A percentile compares a stretch with the other conserved stretches of the same genome.
phyloP scores from a whole-genome alignment of 2,888 invertebrate species.

The Trachelus stipa region DNA sequence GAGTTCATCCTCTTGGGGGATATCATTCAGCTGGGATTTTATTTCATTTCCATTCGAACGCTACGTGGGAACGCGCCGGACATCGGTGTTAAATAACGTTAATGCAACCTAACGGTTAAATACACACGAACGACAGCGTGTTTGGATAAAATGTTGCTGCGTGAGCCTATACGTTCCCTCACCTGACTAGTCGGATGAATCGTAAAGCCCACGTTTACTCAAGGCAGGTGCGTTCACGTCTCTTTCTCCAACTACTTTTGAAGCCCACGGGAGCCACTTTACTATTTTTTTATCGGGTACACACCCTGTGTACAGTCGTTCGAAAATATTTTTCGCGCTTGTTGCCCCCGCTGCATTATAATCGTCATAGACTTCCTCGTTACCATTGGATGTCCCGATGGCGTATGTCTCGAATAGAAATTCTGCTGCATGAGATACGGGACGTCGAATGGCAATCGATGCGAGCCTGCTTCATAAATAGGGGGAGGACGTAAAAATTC shows the following conservation, averaged over 20 bases:
- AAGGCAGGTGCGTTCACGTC: neutral
- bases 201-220: neutral
- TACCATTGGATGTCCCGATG: neutral
- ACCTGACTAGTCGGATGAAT: neutral
- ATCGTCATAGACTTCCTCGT: neutral
- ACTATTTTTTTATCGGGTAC: neutral
- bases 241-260: neutral
- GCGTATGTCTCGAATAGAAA: neutral
- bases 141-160: slow-evolving; percentile 20
- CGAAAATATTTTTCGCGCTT: neutral
- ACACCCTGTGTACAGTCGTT: neutral
- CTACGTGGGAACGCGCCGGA: slow-evolving; percentile 21
- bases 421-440: neutral
- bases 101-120: slow-evolving; percentile 23
- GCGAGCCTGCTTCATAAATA: neutral
- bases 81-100: slow-evolving; percentile 25
- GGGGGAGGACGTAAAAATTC: neutral
- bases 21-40: slow-evolving; percentile 15
- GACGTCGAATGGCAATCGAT: neutral
- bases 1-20: neutral
- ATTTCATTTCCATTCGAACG: slow-evolving; percentile 9
- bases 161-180: neutral
- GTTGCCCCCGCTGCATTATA: neutral
- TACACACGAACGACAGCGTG: slow-evolving; percentile 19
- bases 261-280: neutral